Evolutionary conservation across 2,797 vertebrate species (phyloP), one percentile per base, ranked within the genome.

Genomic region (Alcedo atthis): DNA sequence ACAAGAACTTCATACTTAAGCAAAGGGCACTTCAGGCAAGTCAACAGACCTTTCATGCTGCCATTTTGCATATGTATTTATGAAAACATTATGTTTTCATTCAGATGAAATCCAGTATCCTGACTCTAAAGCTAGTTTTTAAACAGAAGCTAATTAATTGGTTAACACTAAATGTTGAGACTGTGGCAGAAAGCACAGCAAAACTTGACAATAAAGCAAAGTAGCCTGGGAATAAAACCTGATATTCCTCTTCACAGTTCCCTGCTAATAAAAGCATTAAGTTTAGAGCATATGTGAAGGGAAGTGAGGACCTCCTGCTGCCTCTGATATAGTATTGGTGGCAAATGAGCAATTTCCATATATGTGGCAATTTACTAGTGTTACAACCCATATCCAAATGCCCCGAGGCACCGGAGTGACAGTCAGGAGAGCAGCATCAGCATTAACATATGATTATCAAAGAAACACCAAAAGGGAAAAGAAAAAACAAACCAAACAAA

Each of bases 181-280:
- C 33, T 54, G 58, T 73, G 85, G 75, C 80, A 94, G 82, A 92
- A 67, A 89, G 20, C 68, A 59, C 57, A 48, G 53, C 84, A 93
- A 69, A 94, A 87, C 43, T 71, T 95, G 90, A 87, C 62, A 85
- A 55, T 79, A 87, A 85, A 82, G 66, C 55, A 83, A 92, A 87
- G 81, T 49, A 94, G 83, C 48, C 71, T 63, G 55, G 59, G 66
- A 95, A 88, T 79, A 93, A 93, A 96, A 87, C 7, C 49, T 5
- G 9, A 57, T 89, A 92, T 58, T 88, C 35, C n/a, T 88, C 71
- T 94, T 94, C 89, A 86, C 69, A 92, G 84, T 30, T 90, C 53
- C 77, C 55, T 93, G 78, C 68, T 92, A 92, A 89, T 62, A 92
- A 87, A 90, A 89, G 69, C 92, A 94, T 90, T 91, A 93, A 85